Evolutionary conservation across 2,888 invertebrate species (phyloP).

Genomic region (Chymomyza caudatula): DNA sequence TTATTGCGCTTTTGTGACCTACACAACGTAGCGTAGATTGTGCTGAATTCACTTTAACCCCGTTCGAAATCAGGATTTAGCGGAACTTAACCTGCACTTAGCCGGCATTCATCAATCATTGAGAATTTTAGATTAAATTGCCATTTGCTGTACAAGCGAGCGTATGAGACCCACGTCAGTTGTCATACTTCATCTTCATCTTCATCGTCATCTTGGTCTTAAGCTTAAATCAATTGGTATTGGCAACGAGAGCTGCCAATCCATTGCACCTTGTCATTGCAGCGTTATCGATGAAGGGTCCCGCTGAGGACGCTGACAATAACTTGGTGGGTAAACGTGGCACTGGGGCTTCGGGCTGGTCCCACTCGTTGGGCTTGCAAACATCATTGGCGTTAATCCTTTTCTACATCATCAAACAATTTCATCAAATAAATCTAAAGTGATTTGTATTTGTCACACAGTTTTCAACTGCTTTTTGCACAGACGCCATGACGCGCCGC

Average conservation of each 20-base stretch:
- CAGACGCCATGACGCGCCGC: not conserved
- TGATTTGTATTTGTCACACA: conserved; percentile 72
- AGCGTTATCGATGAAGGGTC: conserved; percentile 1
- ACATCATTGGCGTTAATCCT: conserved; percentile 70
- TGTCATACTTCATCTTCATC: conserved; percentile 50
- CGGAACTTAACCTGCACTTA: not conserved
- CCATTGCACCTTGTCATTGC: not conserved
- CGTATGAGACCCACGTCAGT: conserved; percentile 17
- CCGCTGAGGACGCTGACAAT: conserved; percentile 1
- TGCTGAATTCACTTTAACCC: not conserved
- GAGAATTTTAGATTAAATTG: not conserved
- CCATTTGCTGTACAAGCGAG: not conserved
- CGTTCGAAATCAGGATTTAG: no score
- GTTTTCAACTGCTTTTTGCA: conserved; percentile 50
- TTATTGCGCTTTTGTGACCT: not conserved
- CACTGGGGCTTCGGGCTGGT: not conserved
- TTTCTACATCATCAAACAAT: conserved; percentile 72
- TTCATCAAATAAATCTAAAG: conserved; percentile 72
- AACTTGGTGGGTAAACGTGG: not conserved
- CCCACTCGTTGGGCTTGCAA: conserved; percentile 30
- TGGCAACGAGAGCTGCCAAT: not conserved
- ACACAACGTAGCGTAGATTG: not conserved
- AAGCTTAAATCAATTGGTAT: conserved; percentile 50
- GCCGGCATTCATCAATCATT: not conserved
- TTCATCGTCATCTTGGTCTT: conserved; percentile 24